phyloP scores from a whole-genome alignment of 2,797 vertebrate species.

The Lagodon rhomboides region DNA sequence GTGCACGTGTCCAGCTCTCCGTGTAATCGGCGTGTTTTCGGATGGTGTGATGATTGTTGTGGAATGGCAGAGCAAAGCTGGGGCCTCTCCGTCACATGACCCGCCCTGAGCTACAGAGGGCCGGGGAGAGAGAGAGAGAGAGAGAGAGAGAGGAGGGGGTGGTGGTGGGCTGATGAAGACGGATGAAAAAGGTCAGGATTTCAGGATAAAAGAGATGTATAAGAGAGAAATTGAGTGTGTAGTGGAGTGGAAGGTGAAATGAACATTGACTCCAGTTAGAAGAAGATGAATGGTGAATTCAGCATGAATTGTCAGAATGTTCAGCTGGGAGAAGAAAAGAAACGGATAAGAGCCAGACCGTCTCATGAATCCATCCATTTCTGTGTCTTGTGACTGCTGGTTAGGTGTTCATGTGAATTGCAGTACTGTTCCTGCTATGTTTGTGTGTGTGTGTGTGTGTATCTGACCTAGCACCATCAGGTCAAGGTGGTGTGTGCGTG shows the following conservation, averaged over 20 bases:
- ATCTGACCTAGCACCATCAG: not conserved
- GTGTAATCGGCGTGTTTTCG: conserved; percentile 36
- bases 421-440: not conserved
- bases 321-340: conserved; percentile 3
- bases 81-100: conserved; percentile 50
- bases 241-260: conserved; percentile 20
- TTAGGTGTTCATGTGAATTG: conserved; percentile 9
- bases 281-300: conserved; percentile 9
- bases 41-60: conserved; percentile 18
- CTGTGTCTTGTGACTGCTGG: conserved; percentile 21
- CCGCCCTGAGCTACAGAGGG: conserved; percentile 6
- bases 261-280: conserved; percentile 5
- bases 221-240: not conserved
- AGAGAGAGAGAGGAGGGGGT: not conserved
- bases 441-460: conserved; percentile 1
- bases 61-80: conserved; percentile 44
- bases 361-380: not conserved
- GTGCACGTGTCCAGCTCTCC: conserved; percentile 15
- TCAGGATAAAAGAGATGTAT: not conserved
- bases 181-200: conserved; percentile 17
- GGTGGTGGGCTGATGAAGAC: not conserved
- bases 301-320: conserved; percentile 10
- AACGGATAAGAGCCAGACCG: not conserved
- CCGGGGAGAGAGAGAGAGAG: not conserved
- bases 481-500: too few species aligned